A percentile compares a stretch with the other conserved stretches of the same genome.
Conservation (phyloP, 2,888 invertebrate species). For the Poecilobothrus nobilitatus region DNA sequence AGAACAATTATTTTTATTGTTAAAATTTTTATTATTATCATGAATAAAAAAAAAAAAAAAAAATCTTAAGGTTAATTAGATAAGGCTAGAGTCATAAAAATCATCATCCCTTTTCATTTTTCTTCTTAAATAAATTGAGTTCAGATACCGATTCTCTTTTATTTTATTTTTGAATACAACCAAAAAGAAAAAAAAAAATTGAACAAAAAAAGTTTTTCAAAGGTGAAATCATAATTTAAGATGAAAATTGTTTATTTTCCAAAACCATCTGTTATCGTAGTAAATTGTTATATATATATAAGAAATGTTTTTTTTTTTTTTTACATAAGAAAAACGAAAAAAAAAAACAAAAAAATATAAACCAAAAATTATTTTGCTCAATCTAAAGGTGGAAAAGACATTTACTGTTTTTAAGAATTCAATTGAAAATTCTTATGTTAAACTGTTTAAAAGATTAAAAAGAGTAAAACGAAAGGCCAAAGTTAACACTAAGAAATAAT, state of each 20-base stretch:
- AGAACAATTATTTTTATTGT: background rate
- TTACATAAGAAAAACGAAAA: background rate
- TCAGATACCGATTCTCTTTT: too few species aligned
- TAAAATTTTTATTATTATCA: background rate
- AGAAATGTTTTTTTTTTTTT: background rate
- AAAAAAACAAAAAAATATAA: background rate
- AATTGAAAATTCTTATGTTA: too few species aligned
- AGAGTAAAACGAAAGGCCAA: too few species aligned
- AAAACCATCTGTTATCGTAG: background rate
- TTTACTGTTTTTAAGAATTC: too few species aligned
- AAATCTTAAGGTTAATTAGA: background rate
- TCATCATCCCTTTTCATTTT: too few species aligned
- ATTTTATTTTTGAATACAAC: too few species aligned
- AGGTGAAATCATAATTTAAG: background rate
- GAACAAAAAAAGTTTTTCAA: too few species aligned
- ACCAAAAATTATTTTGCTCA: background rate
- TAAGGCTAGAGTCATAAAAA: background rate
- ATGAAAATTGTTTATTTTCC: background rate
- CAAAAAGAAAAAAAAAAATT: too few species aligned
- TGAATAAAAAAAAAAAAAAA: background rate
- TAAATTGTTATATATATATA: background rate
- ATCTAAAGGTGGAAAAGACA: too few species aligned
- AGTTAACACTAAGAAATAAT: too few species aligned
- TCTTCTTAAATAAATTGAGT: too few species aligned
- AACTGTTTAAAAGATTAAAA: too few species aligned